Evolutionary conservation across 2,797 vertebrate species (phyloP), one percentile per base, ranked within the genome.

Genomic region (Mergus octosetaceus): DNA sequence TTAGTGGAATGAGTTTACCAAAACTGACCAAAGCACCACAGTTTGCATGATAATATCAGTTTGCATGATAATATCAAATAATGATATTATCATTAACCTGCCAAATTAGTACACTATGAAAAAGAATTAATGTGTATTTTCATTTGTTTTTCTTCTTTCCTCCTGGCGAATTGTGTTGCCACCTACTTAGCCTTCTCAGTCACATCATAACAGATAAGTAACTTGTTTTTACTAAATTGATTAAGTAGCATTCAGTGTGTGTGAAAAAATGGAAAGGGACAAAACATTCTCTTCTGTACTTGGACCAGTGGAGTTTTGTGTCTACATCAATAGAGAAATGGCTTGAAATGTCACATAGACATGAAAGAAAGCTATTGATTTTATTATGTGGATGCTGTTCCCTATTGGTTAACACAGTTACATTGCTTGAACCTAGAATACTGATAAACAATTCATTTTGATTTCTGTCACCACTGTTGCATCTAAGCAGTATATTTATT

Each of bases 401-500:
- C 69, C 71, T 0, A 4, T 54, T 60, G 51, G n/a, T 73, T 90
- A 79, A 69, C 28, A 47, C 34, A 70, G 56, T 70, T 79, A 71
- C 14, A 68, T 32, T 4, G 1, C 32, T 65, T 58, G 65, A 85
- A 36, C 25, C 41, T 71, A 58, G 49, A 92, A 91, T 61, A 83
- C 30, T 45, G 32, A 65, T 69, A 45, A 94, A 79, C 20, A 79
- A 61, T 80, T 89, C 1, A 73, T 90, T 95, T 89, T 92, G 56
- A 94, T 89, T 92, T 96, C 68, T 90, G 80, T 58, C 86, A 66
- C 54, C 84, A 56, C 24, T 68, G 34, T 43, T 88, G 21, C 41
- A 90, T 60, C 32, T 66, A 87, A 91, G 54, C 58, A 84, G 62
- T 62, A 21, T 43, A 78, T 82, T 90, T 93, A 41, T 77, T 69